Evolutionary conservation across 2,797 vertebrate species (phyloP).

Genomic region (Vireo griseus): DNA sequence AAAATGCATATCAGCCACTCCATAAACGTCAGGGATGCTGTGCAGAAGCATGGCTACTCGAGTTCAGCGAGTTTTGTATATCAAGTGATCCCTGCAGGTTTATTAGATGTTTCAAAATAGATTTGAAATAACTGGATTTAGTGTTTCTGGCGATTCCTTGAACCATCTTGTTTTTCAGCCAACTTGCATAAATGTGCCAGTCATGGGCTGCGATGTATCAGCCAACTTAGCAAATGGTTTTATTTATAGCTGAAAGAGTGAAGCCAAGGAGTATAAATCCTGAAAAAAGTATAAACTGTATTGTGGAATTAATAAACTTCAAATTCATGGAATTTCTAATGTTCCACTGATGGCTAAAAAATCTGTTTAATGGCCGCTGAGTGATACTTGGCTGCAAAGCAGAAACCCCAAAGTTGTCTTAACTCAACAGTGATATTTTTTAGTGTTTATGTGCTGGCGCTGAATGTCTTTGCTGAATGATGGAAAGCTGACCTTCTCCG

Average conservation of each 20-base stretch:
- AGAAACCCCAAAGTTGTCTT: conserved; percentile 67
- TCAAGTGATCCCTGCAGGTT: conserved; percentile 51
- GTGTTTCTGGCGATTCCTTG: conserved; percentile 65
- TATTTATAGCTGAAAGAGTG: conserved; percentile 65
- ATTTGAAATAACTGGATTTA: conserved; percentile 64
- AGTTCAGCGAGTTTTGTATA: conserved; percentile 32
- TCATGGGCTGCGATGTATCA: conserved; percentile 53
- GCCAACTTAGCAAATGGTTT: conserved; percentile 69
- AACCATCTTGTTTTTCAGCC: conserved; percentile 55
- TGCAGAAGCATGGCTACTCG: conserved; percentile 25
- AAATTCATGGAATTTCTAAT: conserved; percentile 71
- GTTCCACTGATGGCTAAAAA: conserved; percentile 69
- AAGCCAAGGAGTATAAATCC: conserved; percentile 68
- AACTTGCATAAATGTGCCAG: conserved; percentile 68
- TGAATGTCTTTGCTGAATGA: conserved; percentile 51
- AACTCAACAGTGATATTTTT: conserved; percentile 61
- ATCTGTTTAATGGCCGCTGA: conserved; percentile 66
- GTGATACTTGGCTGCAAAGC: conserved; percentile 65
- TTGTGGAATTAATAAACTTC: conserved; percentile 70
- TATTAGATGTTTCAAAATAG: conserved; percentile 55
- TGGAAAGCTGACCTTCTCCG: conserved; percentile 53
- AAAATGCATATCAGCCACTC: neutral
- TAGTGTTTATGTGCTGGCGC: conserved; percentile 46
- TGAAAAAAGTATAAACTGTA: conserved; percentile 65
- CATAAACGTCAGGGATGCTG: neutral